Conservation (phyloP, 2,888 invertebrate genomes). For the Pterobdella sp. region DNA sequence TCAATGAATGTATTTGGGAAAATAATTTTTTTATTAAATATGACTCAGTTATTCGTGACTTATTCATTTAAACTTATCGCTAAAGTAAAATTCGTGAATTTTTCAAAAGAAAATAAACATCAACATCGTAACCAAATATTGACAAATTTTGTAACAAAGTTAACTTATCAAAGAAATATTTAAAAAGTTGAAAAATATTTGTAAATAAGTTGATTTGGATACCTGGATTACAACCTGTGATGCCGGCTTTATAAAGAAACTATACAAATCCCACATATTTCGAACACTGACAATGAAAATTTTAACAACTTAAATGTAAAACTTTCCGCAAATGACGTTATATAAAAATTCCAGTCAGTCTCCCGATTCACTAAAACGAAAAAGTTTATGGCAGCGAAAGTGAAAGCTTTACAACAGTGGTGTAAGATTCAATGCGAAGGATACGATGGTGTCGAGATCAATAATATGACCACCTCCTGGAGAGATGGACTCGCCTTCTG, state of each 20-base stretch:
- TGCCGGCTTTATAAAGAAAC: no score
- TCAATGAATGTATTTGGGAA: neutral
- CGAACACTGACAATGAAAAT: no score
- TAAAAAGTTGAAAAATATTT: no score
- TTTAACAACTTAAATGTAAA: no score
- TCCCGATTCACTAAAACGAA: neutral
- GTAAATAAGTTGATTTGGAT: no score
- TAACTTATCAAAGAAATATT: no score
- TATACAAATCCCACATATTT: no score
- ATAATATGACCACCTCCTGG: slow-evolving; percentile 92
- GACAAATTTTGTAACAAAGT: no score
- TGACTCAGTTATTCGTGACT: neutral
- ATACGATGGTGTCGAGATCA: slow-evolving; percentile 78
- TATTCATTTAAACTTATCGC: neutral
- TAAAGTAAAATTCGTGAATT: neutral
- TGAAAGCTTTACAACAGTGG: slow-evolving; percentile 85
- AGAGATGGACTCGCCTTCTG: slow-evolving; percentile 89
- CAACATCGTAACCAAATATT: neutral
- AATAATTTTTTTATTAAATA: neutral
- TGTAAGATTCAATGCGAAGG: slow-evolving; percentile 79
- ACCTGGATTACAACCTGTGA: no score
- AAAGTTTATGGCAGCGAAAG: slow-evolving; percentile 46
- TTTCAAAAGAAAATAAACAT: neutral
- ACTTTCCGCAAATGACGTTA: no score
- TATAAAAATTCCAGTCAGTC: neutral